These are phyloP conservation scores for Spodoptera exigua DNA, from an alignment of 2,888 invertebrate species.

Conservation along the genomic window DNA sequence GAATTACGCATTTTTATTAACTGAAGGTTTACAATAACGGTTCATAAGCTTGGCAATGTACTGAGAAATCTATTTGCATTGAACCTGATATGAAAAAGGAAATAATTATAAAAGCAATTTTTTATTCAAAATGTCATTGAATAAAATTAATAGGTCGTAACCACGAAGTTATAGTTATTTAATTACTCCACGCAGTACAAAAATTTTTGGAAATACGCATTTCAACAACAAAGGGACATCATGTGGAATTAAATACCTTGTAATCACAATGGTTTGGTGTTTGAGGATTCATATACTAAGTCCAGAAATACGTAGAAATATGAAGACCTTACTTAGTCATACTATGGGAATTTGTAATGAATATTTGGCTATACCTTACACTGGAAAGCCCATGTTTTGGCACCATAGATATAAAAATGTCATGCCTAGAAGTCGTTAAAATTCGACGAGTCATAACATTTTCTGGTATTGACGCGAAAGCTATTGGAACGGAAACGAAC, in stretches of 20 bases:
- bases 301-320: no score
- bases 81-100: not conserved
- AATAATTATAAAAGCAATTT: not conserved
- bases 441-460: slow-evolving; percentile 42
- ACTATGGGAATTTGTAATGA: no score
- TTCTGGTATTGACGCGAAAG: slow-evolving; percentile 43
- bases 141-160: not conserved
- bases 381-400: slow-evolving; percentile 16
- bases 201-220: no score
- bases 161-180: no score
- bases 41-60: not conserved
- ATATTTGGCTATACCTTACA: slow-evolving; percentile 33
- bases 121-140: not conserved
- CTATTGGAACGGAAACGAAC: slow-evolving; percentile 46
- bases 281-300: no score
- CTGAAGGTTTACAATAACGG: slow-evolving; percentile 21
- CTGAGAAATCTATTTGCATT: not conserved
- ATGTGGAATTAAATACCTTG: no score
- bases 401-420: slow-evolving; percentile 33
- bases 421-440: slow-evolving; percentile 36
- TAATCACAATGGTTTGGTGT: no score
- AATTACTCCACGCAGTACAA: no score
- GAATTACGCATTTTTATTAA: slow-evolving; percentile 38
- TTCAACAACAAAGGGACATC: no score
- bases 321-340: no score